phyloP scores from a whole-genome alignment of 2,113 vertebrate genomes.

The Arenaria interpres region DNA sequence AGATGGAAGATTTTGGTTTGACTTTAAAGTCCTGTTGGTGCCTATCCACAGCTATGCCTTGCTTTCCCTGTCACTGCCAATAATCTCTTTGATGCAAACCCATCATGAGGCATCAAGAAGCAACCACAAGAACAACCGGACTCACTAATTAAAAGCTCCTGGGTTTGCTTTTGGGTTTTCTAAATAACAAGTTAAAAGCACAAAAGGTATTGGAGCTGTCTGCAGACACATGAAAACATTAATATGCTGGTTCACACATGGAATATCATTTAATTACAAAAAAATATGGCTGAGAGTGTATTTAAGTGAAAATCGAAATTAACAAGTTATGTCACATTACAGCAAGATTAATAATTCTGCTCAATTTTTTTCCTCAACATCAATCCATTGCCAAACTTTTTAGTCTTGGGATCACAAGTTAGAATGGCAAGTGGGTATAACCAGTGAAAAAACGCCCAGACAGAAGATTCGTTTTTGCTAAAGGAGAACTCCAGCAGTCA shows the following conservation, averaged over 20 bases:
- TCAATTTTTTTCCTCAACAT: rapidly evolving
- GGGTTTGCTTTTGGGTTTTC: neutral
- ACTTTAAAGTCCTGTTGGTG: neutral
- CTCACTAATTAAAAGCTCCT: neutral
- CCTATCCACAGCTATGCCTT: neutral
- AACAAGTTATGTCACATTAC: neutral
- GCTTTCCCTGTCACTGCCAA: neutral
- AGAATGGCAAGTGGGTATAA: rapidly evolving
- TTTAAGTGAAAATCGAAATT: neutral
- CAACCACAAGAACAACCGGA: neutral
- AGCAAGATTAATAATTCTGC: neutral
- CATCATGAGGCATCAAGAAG: neutral
- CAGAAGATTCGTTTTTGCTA: neutral
- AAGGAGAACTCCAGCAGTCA: neutral
- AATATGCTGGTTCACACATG: neutral
- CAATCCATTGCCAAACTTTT: neutral
- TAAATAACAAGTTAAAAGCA: neutral
- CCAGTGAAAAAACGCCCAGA: neutral
- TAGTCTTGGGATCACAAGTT: neutral
- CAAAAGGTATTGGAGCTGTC: neutral
- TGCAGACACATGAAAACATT: rapidly evolving
- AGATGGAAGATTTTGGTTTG: neutral
- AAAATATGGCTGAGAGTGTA: neutral
- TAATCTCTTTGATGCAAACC: neutral
- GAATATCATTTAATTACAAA: neutral